Evolutionary conservation across 2,888 invertebrate genomes (phyloP).

Genomic region (Flabesymbios commensalis): DNA sequence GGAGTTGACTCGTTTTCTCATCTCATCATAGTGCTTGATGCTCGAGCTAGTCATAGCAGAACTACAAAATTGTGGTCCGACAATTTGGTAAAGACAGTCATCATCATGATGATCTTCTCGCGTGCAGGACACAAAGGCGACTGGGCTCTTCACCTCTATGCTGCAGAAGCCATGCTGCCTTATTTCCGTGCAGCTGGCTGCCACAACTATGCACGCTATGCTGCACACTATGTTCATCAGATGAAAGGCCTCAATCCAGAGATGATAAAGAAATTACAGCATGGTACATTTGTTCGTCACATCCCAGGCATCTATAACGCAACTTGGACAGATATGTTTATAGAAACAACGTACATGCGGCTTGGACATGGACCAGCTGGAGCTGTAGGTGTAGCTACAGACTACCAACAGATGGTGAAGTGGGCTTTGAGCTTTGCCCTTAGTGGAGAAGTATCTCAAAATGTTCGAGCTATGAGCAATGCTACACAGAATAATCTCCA

Average conservation of each 20-base stretch:
- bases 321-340: no score
- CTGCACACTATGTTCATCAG: no score
- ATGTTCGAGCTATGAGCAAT: not conserved
- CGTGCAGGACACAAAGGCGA: constrained; percentile 5
- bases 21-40: constrained; percentile 10
- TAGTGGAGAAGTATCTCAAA: not conserved
- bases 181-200: no score
- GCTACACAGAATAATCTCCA: not conserved
- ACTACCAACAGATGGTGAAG: no score
- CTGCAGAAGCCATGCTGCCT: constrained; percentile 5
- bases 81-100: constrained; percentile 4
- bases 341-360: no score
- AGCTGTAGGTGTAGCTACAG: no score
- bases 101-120: constrained; percentile 4
- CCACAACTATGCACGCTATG: no score
- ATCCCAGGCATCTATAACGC: no score
- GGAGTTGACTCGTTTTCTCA: constrained; percentile 10
- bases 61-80: constrained; percentile 10
- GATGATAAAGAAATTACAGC: no score
- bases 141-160: constrained; percentile 2
- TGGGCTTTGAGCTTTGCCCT: not conserved
- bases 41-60: constrained; percentile 3
- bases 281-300: no score
- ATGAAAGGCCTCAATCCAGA: no score
- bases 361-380: no score